Evolutionary conservation across 2,113 vertebrate genomes (phyloP).

Genomic region (Megaptera novaeangliae): DNA sequence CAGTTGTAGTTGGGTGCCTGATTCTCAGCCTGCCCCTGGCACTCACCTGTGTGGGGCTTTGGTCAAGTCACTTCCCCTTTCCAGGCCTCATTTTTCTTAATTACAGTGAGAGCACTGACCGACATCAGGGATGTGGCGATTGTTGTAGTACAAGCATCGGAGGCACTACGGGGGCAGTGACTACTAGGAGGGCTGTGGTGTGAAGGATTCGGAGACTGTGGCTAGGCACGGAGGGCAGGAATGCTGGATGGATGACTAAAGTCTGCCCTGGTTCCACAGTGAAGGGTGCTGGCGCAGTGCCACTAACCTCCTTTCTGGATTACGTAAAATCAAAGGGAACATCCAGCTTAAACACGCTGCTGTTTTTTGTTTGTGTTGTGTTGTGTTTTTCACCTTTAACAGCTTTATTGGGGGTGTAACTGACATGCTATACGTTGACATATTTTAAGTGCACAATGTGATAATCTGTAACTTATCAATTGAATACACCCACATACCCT

Average conservation of each 20-base stretch:
- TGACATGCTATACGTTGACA: neutral
- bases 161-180: neutral
- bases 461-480: neutral
- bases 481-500: neutral
- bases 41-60: neutral
- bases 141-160: accelerated
- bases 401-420: neutral
- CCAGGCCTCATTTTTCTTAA: neutral
- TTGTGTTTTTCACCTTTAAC: neutral
- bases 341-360: neutral
- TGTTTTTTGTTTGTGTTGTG: neutral
- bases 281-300: neutral
- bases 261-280: neutral
- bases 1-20: neutral
- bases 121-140: neutral
- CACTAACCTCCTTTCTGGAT: neutral
- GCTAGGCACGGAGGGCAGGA: neutral
- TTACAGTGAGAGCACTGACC: neutral
- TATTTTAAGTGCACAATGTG: neutral
- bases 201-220: neutral
- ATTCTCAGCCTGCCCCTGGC: neutral
- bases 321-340: neutral
- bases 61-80: neutral
- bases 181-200: neutral
- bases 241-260: accelerated